Base-by-base conservation (phyloP, 2,113 vertebrate species). In the Dendrocopos noguchii region DNA sequence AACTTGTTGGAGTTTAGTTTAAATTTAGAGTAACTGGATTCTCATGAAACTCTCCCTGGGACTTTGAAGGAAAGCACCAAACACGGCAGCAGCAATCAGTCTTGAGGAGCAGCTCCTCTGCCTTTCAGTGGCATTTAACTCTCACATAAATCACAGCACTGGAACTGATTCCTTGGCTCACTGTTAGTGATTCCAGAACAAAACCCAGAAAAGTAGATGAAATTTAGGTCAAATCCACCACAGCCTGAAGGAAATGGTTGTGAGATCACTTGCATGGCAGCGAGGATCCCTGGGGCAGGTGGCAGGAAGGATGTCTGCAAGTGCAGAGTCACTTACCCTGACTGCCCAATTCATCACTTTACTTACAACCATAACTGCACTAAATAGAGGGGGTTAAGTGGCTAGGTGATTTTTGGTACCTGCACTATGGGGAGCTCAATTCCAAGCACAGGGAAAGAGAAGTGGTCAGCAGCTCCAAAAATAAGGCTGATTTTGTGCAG, bases 11-110 rank as follows among this genome's bases (percentile, higher is more conserved):
- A 10, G 8, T 88, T 93, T 76, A 88, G n/a, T 86, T 90, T 88
- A 91, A 93, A 91, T 82, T 70, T 90, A 46, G 84, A 92, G 93
- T 92, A 96, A 94, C 84, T 87, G 67, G 68, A 92, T 94, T 90
- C 89, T 72, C 63, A 68, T 95, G 84, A 91, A 96, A 85, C 82
- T 91, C 94, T 90, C 93, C 44, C 65, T 90, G 94, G 91, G 94
- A 94, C 84, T 85, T 93, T 65, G 78, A 94, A 92, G 89, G 60
- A 80, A 96, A 96, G 80, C 94, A 90, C 89, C 92, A 80, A 94
- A 88, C 39, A 64, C 91, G 0, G 2, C 47, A 88, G 63, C 31
- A 74, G 87, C 84, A 90, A 85, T 92, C 85, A 60, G 27, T 91
- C 93, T 77, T 85, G 79, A 90, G 94, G 80, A 87, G 60, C 68